Conservation (phyloP, 2,888 invertebrate species). For the Lamellibrachia satsuma region DNA sequence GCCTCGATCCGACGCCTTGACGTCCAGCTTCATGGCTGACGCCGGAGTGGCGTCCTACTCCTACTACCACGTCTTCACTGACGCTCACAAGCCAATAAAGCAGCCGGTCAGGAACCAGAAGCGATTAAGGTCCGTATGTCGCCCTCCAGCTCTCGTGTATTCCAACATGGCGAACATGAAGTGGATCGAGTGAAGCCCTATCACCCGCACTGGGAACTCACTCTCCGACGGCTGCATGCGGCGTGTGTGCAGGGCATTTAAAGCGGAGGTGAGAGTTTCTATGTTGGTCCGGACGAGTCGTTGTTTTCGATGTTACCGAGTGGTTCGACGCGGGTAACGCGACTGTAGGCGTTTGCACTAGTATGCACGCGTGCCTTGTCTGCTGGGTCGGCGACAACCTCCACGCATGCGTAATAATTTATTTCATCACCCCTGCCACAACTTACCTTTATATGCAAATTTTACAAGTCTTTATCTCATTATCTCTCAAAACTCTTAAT, state of each 20-base stretch:
- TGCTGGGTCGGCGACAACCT: not conserved
- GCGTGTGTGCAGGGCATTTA: not conserved
- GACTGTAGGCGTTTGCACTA: not conserved
- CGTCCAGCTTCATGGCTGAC: not conserved
- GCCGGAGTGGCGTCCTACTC: not conserved
- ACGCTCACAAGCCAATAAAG: not conserved
- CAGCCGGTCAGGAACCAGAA: not conserved
- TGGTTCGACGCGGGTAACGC: not conserved
- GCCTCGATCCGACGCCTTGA: not conserved
- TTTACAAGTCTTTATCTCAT: too few relatives aligned
- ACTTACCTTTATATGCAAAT: too few relatives aligned
- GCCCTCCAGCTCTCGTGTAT: not conserved
- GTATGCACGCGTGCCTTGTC: not conserved
- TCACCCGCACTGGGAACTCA: not conserved
- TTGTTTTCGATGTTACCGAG: not conserved
- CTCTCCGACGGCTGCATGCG: not conserved
- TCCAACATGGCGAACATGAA: constrained; percentile 9
- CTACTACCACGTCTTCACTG: not conserved
- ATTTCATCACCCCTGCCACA: too few relatives aligned
- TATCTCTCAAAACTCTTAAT: too few relatives aligned
- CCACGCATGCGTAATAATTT: too few relatives aligned
- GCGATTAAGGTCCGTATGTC: not conserved
- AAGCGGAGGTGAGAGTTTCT: not conserved
- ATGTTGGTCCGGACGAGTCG: not conserved
- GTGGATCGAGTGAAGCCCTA: not conserved